A percentile compares a stretch with the other conserved stretches of the same genome.
Evolutionary conservation across 2,113 vertebrate genomes (phyloP).

Genomic region (Dascyllus trimaculatus): DNA sequence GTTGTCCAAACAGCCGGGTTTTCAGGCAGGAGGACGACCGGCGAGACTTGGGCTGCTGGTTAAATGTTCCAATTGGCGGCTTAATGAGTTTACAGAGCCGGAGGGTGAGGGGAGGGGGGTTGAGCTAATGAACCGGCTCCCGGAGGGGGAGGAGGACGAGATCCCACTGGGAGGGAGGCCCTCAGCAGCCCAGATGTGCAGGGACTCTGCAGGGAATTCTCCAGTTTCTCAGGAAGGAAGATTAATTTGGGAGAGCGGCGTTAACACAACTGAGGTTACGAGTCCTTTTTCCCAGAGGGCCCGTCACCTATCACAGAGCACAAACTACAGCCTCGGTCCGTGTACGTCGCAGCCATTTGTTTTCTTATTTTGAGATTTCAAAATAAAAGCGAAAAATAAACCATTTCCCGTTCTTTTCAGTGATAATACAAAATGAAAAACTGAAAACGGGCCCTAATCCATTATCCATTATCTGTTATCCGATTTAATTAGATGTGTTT

Average conservation of each 20-base stretch:
- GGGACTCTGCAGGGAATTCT: slow-evolving; percentile 26
- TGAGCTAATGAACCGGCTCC: slow-evolving; percentile 52
- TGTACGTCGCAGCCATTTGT: no score
- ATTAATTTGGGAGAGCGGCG: slow-evolving; percentile 45
- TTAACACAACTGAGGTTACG: slow-evolving; percentile 45
- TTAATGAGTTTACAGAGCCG: slow-evolving; percentile 72
- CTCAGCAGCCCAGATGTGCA: slow-evolving; percentile 67
- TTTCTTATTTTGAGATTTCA: no score
- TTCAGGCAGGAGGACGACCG: slow-evolving; percentile 44
- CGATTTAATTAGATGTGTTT: no score
- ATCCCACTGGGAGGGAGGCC: slow-evolving; percentile 44
- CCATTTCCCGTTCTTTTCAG: no score
- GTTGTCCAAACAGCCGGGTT: slow-evolving; percentile 74
- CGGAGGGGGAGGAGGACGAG: slow-evolving; percentile 3
- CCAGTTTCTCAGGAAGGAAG: slow-evolving; percentile 35
- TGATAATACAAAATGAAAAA: no score
- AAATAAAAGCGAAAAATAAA: no score
- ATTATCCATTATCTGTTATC: no score
- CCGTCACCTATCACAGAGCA: no score
- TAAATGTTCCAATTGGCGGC: slow-evolving; percentile 56
- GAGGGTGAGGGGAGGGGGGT: slow-evolving; percentile 3
- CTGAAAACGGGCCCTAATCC: no score
- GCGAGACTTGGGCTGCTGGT: slow-evolving; percentile 41
- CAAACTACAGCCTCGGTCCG: no score
- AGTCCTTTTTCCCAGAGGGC: slow-evolving; percentile 24